Evolutionary conservation across 2,888 invertebrate species (phyloP).

Genomic region (Drosophila leonis): DNA sequence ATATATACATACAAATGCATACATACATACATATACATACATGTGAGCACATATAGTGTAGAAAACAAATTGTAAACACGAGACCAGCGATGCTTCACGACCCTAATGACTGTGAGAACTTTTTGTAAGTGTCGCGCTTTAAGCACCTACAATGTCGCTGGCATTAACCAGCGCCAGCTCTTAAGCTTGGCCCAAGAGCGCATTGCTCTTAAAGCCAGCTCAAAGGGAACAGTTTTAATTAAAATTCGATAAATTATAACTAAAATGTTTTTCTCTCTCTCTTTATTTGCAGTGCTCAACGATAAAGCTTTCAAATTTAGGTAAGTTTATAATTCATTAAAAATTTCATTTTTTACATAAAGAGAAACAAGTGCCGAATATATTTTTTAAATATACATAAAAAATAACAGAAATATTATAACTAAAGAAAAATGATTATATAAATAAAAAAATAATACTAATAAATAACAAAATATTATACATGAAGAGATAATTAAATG

Average conservation of each 20-base stretch:
- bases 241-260: slow-evolving; percentile 26
- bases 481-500: too few species aligned
- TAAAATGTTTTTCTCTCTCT: background rate
- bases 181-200: slow-evolving; percentile 30
- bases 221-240: slow-evolving; percentile 8
- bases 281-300: slow-evolving; percentile 25
- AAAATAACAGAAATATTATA: background rate
- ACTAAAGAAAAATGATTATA: too few species aligned
- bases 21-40: background rate
- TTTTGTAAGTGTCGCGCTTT: slow-evolving; percentile 51
- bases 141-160: slow-evolving; percentile 41
- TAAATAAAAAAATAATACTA: too few species aligned
- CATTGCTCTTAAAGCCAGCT: background rate
- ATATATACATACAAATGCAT: background rate
- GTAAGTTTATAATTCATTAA: slow-evolving; percentile 32
- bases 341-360: background rate
- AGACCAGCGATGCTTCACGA: slow-evolving; percentile 63
- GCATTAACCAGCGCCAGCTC: slow-evolving; percentile 50
- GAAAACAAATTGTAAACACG: slow-evolving; percentile 66
- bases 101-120: slow-evolving; percentile 79
- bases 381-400: background rate
- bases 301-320: slow-evolving; percentile 21
- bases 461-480: too few species aligned
- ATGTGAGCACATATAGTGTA: slow-evolving; percentile 9
- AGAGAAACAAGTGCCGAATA: slow-evolving; percentile 58